Evolutionary conservation across 2,888 invertebrate genomes (phyloP).

Genomic region (Embidobia sp.): DNA sequence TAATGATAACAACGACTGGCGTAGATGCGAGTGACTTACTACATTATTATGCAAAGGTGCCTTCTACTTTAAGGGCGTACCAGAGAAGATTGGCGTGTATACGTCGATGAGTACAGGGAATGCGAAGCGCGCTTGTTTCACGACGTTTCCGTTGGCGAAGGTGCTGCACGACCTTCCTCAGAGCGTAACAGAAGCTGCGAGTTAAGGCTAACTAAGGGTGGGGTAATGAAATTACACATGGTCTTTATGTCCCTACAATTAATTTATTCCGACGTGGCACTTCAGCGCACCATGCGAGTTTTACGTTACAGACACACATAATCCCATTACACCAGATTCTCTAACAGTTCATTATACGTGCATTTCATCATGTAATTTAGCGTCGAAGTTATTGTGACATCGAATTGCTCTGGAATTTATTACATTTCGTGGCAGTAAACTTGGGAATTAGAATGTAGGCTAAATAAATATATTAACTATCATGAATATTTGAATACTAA

Average conservation of each 20-base stretch:
- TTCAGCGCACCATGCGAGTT: conserved; percentile 47
- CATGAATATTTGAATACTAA: not conserved
- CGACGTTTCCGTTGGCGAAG: conserved; percentile 59
- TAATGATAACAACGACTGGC: conserved; percentile 56
- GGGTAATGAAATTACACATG: conserved; percentile 72
- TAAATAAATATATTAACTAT: too few species aligned
- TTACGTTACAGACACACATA: conserved; percentile 67
- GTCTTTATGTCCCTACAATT: conserved; percentile 58
- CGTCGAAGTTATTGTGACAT: conserved; percentile 1
- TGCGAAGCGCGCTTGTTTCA: conserved; percentile 58
- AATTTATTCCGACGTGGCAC: conserved; percentile 63
- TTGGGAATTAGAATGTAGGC: not conserved
- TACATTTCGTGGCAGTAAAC: not conserved
- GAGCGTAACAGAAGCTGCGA: conserved; percentile 60
- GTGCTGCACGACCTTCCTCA: conserved; percentile 55
- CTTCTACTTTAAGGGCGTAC: conserved; percentile 65
- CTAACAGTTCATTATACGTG: conserved; percentile 40
- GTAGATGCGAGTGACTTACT: conserved; percentile 39
- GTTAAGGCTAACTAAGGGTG: conserved; percentile 61
- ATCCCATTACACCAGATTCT: conserved; percentile 69
- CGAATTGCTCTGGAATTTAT: not conserved
- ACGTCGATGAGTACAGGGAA: conserved; percentile 60
- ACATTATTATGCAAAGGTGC: conserved; percentile 65
- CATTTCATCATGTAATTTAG: conserved; percentile 30
- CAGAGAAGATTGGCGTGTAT: conserved; percentile 59